A percentile compares a stretch with the other conserved stretches of the same genome.
phyloP scores from a whole-genome alignment of 2,888 invertebrate genomes.

The Coenonympha glycerion region DNA sequence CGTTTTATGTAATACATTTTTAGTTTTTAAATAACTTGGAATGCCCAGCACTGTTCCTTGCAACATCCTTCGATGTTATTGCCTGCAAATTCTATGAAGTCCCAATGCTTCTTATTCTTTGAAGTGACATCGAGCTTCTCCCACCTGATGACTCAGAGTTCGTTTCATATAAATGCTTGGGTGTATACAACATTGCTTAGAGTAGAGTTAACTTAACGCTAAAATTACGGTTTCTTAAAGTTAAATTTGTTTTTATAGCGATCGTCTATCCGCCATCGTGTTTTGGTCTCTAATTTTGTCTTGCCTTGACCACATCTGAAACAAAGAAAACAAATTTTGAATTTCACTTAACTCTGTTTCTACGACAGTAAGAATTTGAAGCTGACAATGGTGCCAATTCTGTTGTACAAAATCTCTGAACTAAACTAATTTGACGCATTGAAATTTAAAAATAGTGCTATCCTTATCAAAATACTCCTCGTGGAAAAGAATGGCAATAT shows the following conservation, averaged over 20 bases:
- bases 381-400: no score
- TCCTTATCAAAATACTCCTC: no score
- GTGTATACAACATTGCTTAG: slow-evolving; percentile 50
- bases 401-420: no score
- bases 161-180: slow-evolving; percentile 58
- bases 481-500: no score
- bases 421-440: no score
- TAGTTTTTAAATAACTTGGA: slow-evolving; percentile 54
- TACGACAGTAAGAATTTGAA: no score
- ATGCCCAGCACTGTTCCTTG: slow-evolving; percentile 57
- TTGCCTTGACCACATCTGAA: slow-evolving; percentile 52
- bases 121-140: slow-evolving; percentile 16
- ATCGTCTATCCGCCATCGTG: slow-evolving; percentile 47
- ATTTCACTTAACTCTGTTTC: background rate
- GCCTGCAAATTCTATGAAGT: background rate
- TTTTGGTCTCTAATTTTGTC: slow-evolving; percentile 55
- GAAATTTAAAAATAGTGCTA: no score
- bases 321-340: slow-evolving; percentile 34
- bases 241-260: slow-evolving; percentile 48
- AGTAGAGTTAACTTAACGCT: slow-evolving; percentile 58
- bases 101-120: background rate
- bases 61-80: slow-evolving; percentile 16
- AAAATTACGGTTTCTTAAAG: slow-evolving; percentile 69
- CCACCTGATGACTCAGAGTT: slow-evolving; percentile 26
- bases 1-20: slow-evolving; percentile 36